Conservation (phyloP, 2,113 vertebrate species). For the Nerophis ophidion region DNA sequence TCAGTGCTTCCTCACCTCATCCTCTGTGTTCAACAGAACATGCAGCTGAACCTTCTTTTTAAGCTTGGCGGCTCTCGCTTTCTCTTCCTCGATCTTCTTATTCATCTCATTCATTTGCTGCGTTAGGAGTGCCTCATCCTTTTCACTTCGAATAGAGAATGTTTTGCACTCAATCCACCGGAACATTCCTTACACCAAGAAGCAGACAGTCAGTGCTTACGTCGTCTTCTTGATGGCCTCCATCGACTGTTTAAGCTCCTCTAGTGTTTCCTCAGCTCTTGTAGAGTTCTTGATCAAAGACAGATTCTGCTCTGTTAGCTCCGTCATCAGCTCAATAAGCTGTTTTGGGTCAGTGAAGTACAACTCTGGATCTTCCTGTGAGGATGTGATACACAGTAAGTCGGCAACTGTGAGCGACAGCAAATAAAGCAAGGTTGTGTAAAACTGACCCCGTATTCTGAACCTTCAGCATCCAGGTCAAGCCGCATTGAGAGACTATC, state of each 20-base stretch:
- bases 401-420: neutral
- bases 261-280: constrained; percentile 73
- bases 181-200: neutral
- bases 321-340: constrained; percentile 75
- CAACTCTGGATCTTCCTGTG: constrained; percentile 73
- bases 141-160: constrained; percentile 66
- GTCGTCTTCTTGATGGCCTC: constrained; percentile 65
- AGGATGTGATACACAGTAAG: neutral
- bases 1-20: constrained; percentile 69
- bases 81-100: constrained; percentile 69
- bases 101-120: constrained; percentile 66
- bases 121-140: constrained; percentile 70
- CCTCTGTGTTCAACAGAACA: constrained; percentile 65
- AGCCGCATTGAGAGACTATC: constrained; percentile 24
- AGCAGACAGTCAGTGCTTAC: constrained; percentile 58
- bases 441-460: constrained; percentile 61
- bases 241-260: constrained; percentile 67
- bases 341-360: constrained; percentile 89
- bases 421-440: neutral
- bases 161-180: neutral
- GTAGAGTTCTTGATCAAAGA: constrained; percentile 80
- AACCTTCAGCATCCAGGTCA: constrained; percentile 33
- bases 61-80: constrained; percentile 68
- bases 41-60: constrained; percentile 75
- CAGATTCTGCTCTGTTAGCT: constrained; percentile 84